Evolutionary conservation across 1,140 invertebrate genomes (phyloP).

Genomic region (Drosophila rufa): DNA sequence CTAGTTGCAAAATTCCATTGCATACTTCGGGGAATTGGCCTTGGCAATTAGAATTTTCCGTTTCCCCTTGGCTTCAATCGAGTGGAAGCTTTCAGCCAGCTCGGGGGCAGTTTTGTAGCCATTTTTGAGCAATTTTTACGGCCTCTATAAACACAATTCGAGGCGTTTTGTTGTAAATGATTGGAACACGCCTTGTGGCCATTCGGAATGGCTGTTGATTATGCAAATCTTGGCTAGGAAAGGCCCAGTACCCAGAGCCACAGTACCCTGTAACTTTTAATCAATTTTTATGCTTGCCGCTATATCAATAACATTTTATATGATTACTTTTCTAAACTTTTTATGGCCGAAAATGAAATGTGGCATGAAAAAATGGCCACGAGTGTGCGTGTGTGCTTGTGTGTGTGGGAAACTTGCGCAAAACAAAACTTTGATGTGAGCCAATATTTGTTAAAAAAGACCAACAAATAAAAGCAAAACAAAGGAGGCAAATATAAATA

Average conservation of each 20-base stretch:
- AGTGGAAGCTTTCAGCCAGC: not conserved
- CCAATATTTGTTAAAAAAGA: slow-evolving; percentile 63
- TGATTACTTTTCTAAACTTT: slow-evolving; percentile 82
- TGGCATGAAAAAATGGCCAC: slow-evolving; percentile 60
- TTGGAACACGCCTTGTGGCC: slow-evolving; percentile 21
- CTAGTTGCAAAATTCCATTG: slow-evolving; percentile 20
- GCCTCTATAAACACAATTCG: slow-evolving; percentile 14
- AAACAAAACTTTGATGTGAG: slow-evolving; percentile 49
- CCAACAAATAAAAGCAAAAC: slow-evolving; percentile 35
- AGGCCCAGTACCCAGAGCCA: not conserved
- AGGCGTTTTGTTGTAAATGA: slow-evolving; percentile 25
- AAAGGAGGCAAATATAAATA: slow-evolving; percentile 69
- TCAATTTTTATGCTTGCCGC: slow-evolving; percentile 67
- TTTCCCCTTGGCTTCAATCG: not conserved
- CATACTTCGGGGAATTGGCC: slow-evolving; percentile 17
- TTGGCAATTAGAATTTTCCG: slow-evolving; percentile 22
- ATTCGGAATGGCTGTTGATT: slow-evolving; percentile 24
- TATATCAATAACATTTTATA: slow-evolving; percentile 81
- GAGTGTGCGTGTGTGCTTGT: not conserved
- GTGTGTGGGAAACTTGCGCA: slow-evolving; percentile 50
- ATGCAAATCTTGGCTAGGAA: slow-evolving; percentile 43
- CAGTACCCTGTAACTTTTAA: slow-evolving; percentile 57
- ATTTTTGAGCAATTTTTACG: slow-evolving; percentile 18
- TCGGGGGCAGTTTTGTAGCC: not conserved
- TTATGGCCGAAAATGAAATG: slow-evolving; percentile 70